Conservation (phyloP, 2,113 vertebrate genomes). For the Vidua chalybeata region DNA sequence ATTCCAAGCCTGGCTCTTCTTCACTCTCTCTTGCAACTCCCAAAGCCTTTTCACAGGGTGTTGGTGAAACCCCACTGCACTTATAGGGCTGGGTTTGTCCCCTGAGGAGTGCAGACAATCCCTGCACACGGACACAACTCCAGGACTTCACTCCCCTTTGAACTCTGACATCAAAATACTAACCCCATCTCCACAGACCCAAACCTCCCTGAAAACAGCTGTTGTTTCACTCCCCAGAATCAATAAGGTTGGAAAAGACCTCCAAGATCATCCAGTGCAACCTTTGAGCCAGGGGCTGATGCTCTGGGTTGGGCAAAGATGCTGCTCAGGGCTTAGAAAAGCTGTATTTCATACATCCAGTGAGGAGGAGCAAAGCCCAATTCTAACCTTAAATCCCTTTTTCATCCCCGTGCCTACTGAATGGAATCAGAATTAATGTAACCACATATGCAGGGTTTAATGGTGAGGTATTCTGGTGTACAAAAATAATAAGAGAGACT, state of each 20-base stretch:
- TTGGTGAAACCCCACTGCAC: background rate
- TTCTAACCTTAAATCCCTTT: background rate
- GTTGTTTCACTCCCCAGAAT: background rate
- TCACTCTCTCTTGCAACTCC: background rate
- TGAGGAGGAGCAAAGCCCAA: background rate
- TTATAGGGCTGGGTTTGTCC: background rate
- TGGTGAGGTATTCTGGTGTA: background rate
- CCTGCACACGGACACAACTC: background rate
- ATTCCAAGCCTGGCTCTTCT: background rate
- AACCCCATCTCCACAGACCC: background rate
- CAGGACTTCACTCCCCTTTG: rapidly evolving
- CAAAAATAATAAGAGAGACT: background rate
- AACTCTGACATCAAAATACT: background rate
- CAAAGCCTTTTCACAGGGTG: background rate
- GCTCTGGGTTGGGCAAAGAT: too few species aligned
- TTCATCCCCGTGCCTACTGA: background rate
- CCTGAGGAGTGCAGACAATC: background rate
- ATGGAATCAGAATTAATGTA: background rate
- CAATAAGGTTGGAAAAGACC: background rate
- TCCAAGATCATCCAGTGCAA: background rate
- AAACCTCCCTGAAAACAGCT: background rate
- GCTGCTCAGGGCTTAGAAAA: background rate
- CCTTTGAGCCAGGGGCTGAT: background rate
- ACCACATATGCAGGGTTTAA: background rate
- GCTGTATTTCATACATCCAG: rapidly evolving